phyloP scores from a whole-genome alignment of 1,140 invertebrate species.

The Drosophila prosaltans region DNA sequence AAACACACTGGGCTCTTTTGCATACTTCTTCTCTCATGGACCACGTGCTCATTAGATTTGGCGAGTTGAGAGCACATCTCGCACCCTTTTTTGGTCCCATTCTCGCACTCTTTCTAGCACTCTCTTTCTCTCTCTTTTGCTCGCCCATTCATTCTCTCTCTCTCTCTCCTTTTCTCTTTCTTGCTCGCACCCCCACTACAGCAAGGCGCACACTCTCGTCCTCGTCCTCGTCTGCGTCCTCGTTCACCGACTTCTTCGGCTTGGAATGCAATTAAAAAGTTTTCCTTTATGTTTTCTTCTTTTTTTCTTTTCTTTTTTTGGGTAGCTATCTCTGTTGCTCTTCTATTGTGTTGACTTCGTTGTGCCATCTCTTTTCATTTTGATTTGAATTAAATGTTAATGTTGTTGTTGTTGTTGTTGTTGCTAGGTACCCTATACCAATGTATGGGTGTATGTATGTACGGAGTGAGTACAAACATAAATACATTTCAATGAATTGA shows the following conservation, averaged over 20 bases:
- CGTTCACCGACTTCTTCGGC: slow-evolving; percentile 21
- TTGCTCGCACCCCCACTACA: slow-evolving; percentile 11
- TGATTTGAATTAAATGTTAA: slow-evolving; percentile 30
- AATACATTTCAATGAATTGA: background rate
- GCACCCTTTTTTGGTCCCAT: slow-evolving; percentile 40
- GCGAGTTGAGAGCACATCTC: slow-evolving; percentile 35
- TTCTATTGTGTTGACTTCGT: slow-evolving; percentile 13
- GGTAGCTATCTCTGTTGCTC: slow-evolving; percentile 9
- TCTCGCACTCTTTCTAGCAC: slow-evolving; percentile 16
- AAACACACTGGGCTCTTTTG: slow-evolving; percentile 42
- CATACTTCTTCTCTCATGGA: slow-evolving; percentile 58
- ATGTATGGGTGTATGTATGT: too few relatives aligned
- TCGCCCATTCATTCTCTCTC: background rate
- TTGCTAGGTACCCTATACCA: slow-evolving; percentile 21
- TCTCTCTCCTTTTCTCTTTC: slow-evolving; percentile 4
- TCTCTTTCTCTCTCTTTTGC: slow-evolving; percentile 5
- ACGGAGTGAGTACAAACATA: too few relatives aligned
- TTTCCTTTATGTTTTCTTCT: slow-evolving; percentile 21
- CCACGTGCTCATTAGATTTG: slow-evolving; percentile 72
- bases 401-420: slow-evolving; percentile 19
- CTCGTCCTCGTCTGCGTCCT: slow-evolving; percentile 7
- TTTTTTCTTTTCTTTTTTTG: background rate
- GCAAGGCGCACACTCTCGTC: slow-evolving; percentile 17
- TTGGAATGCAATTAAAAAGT: slow-evolving; percentile 52
- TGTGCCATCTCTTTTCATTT: slow-evolving; percentile 29